A percentile compares a stretch with the other conserved stretches of the same genome.
Conservation (phyloP, 30 jellyfish, hydroid and myxozoan genomes). For the Sanderia malayensis region DNA sequence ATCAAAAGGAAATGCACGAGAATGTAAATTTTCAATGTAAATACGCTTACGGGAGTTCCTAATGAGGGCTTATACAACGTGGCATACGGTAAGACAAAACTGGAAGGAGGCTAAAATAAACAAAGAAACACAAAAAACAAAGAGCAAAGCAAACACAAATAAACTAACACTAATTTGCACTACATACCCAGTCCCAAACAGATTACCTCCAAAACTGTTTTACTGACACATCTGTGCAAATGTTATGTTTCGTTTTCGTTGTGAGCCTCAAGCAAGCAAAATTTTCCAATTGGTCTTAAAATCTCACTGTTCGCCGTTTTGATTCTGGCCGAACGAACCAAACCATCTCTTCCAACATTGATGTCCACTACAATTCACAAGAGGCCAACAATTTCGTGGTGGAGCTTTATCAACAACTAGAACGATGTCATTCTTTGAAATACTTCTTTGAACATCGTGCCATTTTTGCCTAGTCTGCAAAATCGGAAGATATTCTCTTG, state of each 20-base stretch:
- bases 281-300: constrained; percentile 31
- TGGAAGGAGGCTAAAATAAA: too few relatives aligned
- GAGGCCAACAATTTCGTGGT: constrained; percentile 46
- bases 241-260: too few relatives aligned
- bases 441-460: constrained; percentile 17
- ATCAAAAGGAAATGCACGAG: too few relatives aligned
- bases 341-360: constrained; percentile 16
- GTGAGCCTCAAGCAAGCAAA: constrained; percentile 34
- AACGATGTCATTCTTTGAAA: constrained; percentile 36
- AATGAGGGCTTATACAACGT: too few relatives aligned
- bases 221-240: too few relatives aligned
- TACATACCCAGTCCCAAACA: constrained; percentile 9
- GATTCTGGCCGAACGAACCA: constrained; percentile 32
- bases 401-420: constrained; percentile 31
- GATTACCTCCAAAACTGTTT: constrained; percentile 9
- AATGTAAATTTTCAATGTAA: too few relatives aligned
- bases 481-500: constrained; percentile 30
- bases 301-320: constrained; percentile 8
- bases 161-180: too few relatives aligned
- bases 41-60: too few relatives aligned
- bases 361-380: constrained; percentile 14
- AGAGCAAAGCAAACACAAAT: too few relatives aligned
- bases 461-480: constrained; percentile 50
- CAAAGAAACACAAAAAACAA: too few relatives aligned
- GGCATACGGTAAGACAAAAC: too few relatives aligned